Evolutionary conservation across 2,797 vertebrate genomes (phyloP), one percentile per base, ranked within the genome.

Genomic region (Labeo calbasu): DNA sequence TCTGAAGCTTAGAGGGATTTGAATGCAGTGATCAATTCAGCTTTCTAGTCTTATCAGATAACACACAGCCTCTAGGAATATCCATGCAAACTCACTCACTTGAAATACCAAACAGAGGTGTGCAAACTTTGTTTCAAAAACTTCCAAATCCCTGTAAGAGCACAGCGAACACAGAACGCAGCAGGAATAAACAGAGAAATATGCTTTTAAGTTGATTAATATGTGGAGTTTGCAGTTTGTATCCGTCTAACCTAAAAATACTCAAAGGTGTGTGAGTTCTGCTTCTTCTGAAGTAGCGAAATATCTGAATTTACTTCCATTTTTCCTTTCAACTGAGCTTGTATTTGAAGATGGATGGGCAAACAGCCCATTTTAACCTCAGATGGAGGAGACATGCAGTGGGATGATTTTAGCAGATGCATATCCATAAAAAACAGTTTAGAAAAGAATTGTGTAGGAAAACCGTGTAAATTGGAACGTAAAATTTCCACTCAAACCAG

Each of bases 1-100:
- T 94, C 84, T 88, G 84, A 85, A 86, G 91, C 89, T 94, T 92
- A 93, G 87, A 88, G 89, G 90, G 91, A 89, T 92, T 93, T 73
- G 91, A 92, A 92, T 89, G 92, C 92, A 88, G 79, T 90, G 92
- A 94, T 92, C 91, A 88, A 92, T 91, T 91, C 87, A 85, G 85
- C 89, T 89, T 89, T 83, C 32, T 79, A 81, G 86, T 89, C 90
- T 93, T 91, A 93, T 94, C 93, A 92, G 90, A 93, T 93, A 90
- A 92, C 92, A 90, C 70, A 88, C 87, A 91, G 89, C 86, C 91
- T 89, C 88, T 88, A 88, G 88, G 91, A 86, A 87, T 81, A 70
- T 75, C 65, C 23, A 68, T 5, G 84, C 84, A 84, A 65, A 87
- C 78, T 84, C 59, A 70, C 79, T 57, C 1, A 59, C 86, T 86